These are phyloP conservation scores for Toxotes jaculatrix DNA, from an alignment of 2,113 vertebrate species.

Conservation along the genomic window DNA sequence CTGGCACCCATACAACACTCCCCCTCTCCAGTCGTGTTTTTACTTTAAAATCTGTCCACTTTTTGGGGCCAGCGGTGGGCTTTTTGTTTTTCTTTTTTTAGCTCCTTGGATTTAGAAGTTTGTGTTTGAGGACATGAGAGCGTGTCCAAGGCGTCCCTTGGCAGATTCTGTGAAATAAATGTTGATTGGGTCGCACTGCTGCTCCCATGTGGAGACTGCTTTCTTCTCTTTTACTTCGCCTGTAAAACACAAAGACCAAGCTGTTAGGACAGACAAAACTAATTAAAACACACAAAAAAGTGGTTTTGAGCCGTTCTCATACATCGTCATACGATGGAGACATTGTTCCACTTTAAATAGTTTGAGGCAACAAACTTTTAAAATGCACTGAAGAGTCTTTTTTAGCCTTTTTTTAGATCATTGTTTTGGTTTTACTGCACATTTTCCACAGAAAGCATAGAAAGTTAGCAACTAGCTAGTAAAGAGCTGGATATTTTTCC, in stretches of 20 bases:
- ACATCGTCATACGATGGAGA: too few relatives aligned
- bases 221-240: conserved; percentile 51
- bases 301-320: neutral
- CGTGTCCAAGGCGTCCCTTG: conserved; percentile 60
- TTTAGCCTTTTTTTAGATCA: neutral
- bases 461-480: neutral
- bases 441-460: neutral
- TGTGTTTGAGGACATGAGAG: conserved; percentile 60
- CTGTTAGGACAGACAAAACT: conserved; percentile 40
- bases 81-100: conserved; percentile 52
- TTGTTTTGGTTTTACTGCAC: neutral
- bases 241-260: conserved; percentile 67
- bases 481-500: neutral
- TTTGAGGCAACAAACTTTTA: too few relatives aligned
- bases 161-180: conserved; percentile 50
- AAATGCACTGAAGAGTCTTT: too few relatives aligned
- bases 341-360: too few relatives aligned
- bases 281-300: neutral
- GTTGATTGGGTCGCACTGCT: conserved; percentile 45
- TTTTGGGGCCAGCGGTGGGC: conserved; percentile 50
- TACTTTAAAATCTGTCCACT: conserved; percentile 57
- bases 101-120: conserved; percentile 68
- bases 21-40: conserved; percentile 52
- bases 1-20: conserved; percentile 77
- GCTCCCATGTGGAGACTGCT: conserved; percentile 59